Evolutionary conservation across 2,888 invertebrate genomes (phyloP).

Genomic region (Lamellibrachia satsuma): DNA sequence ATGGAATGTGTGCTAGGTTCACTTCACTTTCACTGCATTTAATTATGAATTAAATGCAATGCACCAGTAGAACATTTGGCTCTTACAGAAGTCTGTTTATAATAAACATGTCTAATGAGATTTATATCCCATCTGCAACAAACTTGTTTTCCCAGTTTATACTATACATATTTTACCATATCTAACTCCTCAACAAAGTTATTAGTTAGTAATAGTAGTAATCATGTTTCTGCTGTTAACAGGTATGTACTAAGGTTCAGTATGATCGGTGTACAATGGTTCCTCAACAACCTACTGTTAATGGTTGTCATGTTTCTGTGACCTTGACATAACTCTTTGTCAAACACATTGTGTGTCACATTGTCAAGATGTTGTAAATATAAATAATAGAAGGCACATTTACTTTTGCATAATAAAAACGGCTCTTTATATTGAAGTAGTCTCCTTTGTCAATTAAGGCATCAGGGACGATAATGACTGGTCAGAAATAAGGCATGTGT

Average conservation of each 20-base stretch:
- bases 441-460: not conserved
- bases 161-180: no score
- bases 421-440: not conserved
- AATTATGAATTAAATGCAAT: not conserved
- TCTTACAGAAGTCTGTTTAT: not conserved
- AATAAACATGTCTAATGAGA: not conserved
- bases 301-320: not conserved
- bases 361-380: not conserved
- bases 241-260: no score
- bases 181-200: not conserved
- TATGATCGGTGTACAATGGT: not conserved
- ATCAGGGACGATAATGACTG: not conserved
- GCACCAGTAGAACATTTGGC: not conserved
- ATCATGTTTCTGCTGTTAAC: not conserved
- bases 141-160: not conserved
- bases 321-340: not conserved
- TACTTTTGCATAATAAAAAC: not conserved
- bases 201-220: not conserved
- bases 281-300: not conserved
- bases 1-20: not conserved
- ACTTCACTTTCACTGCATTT: not conserved
- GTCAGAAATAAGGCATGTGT: not conserved
- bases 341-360: not conserved
- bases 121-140: not conserved
- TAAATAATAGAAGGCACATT: slow-evolving; percentile 11